Base-by-base conservation (phyloP, 1,140 invertebrate species). In the Leptinotarsa texana region DNA sequence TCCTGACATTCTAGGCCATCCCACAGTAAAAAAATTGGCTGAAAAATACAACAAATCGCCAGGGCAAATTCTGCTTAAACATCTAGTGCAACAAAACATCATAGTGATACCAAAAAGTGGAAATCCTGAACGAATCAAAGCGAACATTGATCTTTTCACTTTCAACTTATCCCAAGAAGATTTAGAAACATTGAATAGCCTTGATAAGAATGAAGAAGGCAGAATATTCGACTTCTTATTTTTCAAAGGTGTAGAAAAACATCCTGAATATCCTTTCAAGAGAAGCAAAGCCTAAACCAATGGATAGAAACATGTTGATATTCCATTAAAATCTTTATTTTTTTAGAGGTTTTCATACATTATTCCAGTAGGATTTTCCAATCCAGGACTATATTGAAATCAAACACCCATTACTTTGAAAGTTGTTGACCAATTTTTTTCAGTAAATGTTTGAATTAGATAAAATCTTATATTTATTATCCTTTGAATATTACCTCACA, bases 141-240 rank as follows among this genome's bases (percentile, higher is more conserved):
- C 88, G 21, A 94, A 94, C 82, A 88, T 88, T 57, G 82, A 88
- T 48, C 80, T 90, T 71, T 91, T 90, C 75, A 87, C 90, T 82
- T 91, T 91, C 81, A 81, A 85, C 69, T 79, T 92, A 17, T 85
- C 76, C 11, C 76, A 85, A 17, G 84, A 88, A 3, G 89, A 91
- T 65, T 86, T 91, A 78, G 77, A 85, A 22, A 63, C 78, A 22
- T 75, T 92, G n/a, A 84, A 87, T 74, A 74, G 63, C 1, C 81
- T 91, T 51, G 90, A 92, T 77, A 82, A 84, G 79, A 89, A 87
- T 33, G 81, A 84, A 72, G 73, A 81, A 13, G 90, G 90, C 27
- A 83, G 90, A 73, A 89, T 90, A 48, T 89, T 91, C 72, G 85
- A 88, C 75, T 90, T 90, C 72, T 74, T 87, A 21, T 90, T 89